Conservation (phyloP, 2,888 invertebrate genomes). For the Cremastobaeus sp. region DNA sequence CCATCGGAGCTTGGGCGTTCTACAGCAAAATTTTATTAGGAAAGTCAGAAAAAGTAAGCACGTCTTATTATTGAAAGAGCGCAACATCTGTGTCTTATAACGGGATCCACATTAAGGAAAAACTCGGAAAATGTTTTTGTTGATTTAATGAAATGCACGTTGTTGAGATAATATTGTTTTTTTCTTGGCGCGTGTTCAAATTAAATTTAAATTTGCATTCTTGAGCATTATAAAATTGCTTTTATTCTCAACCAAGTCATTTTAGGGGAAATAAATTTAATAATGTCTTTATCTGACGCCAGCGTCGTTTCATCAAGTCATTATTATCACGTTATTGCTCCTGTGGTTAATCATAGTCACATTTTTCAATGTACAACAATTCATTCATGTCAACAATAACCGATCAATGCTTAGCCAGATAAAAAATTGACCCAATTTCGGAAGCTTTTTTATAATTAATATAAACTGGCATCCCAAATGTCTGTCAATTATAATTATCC, state of each 20-base stretch:
- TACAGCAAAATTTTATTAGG: conserved; percentile 47
- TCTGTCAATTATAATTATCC: no score
- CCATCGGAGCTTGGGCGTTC: conserved; percentile 11
- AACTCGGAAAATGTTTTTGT: conserved; percentile 33
- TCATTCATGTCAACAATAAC: no score
- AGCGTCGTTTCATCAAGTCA: conserved; percentile 2
- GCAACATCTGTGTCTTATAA: conserved; percentile 59
- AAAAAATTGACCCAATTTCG: no score
- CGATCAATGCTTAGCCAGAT: no score
- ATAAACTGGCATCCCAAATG: no score
- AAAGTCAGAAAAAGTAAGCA: conserved; percentile 50
- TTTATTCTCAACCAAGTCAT: neutral
- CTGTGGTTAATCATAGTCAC: neutral
- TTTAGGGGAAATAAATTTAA: neutral
- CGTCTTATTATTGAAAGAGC: conserved; percentile 57
- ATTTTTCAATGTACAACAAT: neutral
- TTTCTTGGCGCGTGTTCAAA: neutral
- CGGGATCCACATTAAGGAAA: conserved; percentile 46
- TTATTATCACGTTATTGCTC: conserved; percentile 3
- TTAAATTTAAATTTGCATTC: conserved; percentile 18
- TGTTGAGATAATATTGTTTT: conserved; percentile 35
- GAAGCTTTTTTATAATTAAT: no score
- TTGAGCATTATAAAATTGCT: neutral
- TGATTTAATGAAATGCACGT: conserved; percentile 46
- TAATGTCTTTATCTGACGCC: neutral